phyloP scores from a whole-genome alignment of 2,888 invertebrate species.

The Chaetoderma sp. region DNA sequence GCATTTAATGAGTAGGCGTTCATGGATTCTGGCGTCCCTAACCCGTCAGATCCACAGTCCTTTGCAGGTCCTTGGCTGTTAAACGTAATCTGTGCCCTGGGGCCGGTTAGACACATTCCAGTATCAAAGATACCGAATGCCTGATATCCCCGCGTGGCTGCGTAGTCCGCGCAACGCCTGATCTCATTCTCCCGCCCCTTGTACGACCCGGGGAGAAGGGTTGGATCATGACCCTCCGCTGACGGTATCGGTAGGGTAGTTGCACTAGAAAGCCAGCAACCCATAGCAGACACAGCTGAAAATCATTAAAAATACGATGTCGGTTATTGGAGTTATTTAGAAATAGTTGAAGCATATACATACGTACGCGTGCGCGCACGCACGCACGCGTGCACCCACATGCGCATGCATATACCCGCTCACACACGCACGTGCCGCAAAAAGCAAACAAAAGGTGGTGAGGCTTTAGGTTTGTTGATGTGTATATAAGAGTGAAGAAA shows the following conservation, averaged over 20 bases:
- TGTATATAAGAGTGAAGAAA: too few species aligned
- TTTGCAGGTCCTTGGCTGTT: slow-evolving; percentile 35
- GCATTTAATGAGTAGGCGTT: slow-evolving; percentile 43
- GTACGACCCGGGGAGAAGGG: slow-evolving; percentile 30
- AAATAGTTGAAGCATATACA: too few species aligned
- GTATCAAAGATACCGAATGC: slow-evolving; percentile 43
- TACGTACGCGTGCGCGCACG: too few species aligned
- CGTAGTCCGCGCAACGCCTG: slow-evolving; percentile 42
- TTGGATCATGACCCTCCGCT: slow-evolving; percentile 32
- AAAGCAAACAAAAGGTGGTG: too few species aligned
- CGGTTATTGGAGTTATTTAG: too few species aligned
- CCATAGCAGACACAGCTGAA: slow-evolving; percentile 43
- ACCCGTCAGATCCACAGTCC: slow-evolving; percentile 32
- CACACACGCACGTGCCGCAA: too few species aligned
- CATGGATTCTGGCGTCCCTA: slow-evolving; percentile 34
- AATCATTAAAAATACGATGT: too few species aligned
- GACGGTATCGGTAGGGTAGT: slow-evolving; percentile 35
- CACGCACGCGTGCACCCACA: too few species aligned
- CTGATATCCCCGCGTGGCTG: slow-evolving; percentile 32
- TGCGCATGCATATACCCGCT: too few species aligned
- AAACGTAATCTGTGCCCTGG: slow-evolving; percentile 29
- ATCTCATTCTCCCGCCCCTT: slow-evolving; percentile 29
- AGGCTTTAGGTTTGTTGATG: too few species aligned
- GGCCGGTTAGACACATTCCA: slow-evolving; percentile 44
- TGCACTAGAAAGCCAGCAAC: slow-evolving; percentile 40